Base-by-base conservation (phyloP, 2,888 invertebrate genomes). In the Sinelater perroti region DNA sequence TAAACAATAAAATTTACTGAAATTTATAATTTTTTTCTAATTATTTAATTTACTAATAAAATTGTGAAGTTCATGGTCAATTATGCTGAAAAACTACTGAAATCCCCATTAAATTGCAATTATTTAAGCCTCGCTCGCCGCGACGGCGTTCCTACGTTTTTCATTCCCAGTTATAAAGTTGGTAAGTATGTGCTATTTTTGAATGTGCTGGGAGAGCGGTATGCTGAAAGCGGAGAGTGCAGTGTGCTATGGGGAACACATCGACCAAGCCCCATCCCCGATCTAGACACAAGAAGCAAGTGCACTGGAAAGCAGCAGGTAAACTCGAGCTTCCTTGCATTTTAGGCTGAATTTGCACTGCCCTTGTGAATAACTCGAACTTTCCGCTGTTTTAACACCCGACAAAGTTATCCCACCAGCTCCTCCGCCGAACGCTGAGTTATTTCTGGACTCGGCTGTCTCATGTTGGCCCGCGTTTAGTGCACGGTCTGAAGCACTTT, bases 241-340 rank as follows among this genome's bases (percentile, higher is more conserved):
- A 66, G 70, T 72, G 72, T 73, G 76, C 72, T 70, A 87, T 87
- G 87, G 87, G 87, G 75, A 87, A 87, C 80, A 80, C 84, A 75
- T 80, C 83, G 75, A 82, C 83, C 70, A 86, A 85, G 78, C 82
- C 77, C 74, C 80, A 82, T 79, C 79, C 80, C 74, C 79, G 80
- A 76, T 78, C 78, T 69, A 79, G 84, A 78, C 86, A 85, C 74
- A 87, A 85, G 74, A 89, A 90, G 81, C 88, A 87, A 82, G 88
- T 90, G 71, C 90, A 89, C 81, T 91, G 91, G 91, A 90, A 89
- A 81, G 87, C 89, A 70, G 89, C 91, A 89, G 91, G 91, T 91
- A 87, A 80, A 8, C 36, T 58, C 38, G 3, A 44, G 24, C 1
- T 44, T 13, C n/a, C 17, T 30, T 14, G 10, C 17, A 17, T 10